Evolutionary conservation across 1,140 invertebrate species (phyloP), one percentile per base, ranked within the genome.

Genomic region (Bombus ignitus): DNA sequence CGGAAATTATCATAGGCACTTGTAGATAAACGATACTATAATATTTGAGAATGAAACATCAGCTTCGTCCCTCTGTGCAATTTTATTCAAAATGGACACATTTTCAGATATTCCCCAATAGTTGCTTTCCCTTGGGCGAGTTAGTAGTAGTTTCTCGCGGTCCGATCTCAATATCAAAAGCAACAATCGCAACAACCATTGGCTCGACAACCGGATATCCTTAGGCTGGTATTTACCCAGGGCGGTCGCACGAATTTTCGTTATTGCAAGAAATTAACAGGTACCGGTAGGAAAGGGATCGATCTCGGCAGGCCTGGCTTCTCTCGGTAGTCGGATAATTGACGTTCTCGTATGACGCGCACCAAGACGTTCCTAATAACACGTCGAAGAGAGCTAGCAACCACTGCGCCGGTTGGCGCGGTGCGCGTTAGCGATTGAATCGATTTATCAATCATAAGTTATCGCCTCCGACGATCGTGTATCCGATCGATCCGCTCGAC

Each of bases 371-470:
- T 83, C 74, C 81, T 77, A 87, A 83, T 77, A 83, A 87, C 85
- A 82, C 37, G 78, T 68, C 83, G 83, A 73, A 42, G 78, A 62
- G 57, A 35, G 74, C 81, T 73, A 74, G 81, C 42, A 73, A 87
- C 74, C 72, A 32, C 22, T 68, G 57, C 59, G 3, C 35, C 22
- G 81, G 35, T 18, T 25, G 68, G 44, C 65, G 44, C 68, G 53
- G n/a, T 62, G 71, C 80, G 81, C 71, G 81, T 59, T 80, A 53
- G 65, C 78, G 75, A 88, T 88, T 80, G 37, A 80, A 88, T 88
- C 85, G 85, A 88, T 87, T 83, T 87, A 88, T 88, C 87, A 81
- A 88, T 87, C 87, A 88, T 87, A 87, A 87, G 73, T 74, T 87
- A 88, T 88, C 85, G 85, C 13, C 62, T 28, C 22, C 32, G 68